These are phyloP conservation scores for Syrrhaptes paradoxus DNA, from an alignment of 2,113 vertebrate species.

Conservation along the genomic window DNA sequence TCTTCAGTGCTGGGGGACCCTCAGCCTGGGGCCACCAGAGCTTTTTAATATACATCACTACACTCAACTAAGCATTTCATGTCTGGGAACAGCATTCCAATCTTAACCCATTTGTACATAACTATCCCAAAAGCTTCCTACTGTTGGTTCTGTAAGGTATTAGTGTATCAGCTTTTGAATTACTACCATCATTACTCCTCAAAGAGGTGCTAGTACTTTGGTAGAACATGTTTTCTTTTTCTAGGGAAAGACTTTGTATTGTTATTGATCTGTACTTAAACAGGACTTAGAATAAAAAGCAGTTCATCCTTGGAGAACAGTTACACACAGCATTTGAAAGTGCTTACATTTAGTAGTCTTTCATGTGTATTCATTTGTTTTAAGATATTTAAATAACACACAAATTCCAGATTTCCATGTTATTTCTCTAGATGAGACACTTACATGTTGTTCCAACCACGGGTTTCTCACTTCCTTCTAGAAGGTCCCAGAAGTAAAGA, in stretches of 20 bases:
- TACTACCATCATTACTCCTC: background rate
- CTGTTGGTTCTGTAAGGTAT: background rate
- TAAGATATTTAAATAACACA: background rate
- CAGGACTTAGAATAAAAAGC: background rate
- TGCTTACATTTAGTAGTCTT: background rate
- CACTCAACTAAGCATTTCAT: background rate
- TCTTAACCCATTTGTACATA: background rate
- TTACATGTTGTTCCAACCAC: conserved; percentile 94
- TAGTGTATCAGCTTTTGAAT: background rate
- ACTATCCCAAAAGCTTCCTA: background rate
- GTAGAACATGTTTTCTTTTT: background rate
- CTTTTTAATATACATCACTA: background rate
- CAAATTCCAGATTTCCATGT: background rate
- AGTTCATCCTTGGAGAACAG: background rate
- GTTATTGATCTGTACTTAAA: background rate
- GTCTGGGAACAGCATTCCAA: background rate
- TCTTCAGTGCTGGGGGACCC: background rate
- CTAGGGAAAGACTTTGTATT: background rate
- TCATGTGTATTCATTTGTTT: background rate
- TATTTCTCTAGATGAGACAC: conserved; percentile 39
- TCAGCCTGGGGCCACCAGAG: background rate
- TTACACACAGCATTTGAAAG: background rate
- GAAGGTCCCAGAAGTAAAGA: conserved; percentile 86
- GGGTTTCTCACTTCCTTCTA: conserved; percentile 90
- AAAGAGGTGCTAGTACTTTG: background rate